Evolutionary conservation across 2,797 vertebrate species (phyloP).

Genomic region (Cercopithecus hamlyni): DNA sequence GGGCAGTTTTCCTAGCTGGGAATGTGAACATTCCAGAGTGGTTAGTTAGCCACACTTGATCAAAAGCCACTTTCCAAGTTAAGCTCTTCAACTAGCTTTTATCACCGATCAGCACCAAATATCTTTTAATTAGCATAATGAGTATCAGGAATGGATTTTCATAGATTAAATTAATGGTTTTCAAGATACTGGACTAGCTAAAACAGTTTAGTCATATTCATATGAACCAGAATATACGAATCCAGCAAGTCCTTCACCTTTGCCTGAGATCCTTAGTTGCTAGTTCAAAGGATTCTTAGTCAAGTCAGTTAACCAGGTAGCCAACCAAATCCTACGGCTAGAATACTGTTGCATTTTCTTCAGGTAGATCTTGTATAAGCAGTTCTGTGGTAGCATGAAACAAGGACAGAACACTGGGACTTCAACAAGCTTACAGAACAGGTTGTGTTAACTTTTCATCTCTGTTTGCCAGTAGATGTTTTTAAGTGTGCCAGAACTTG

Average conservation of each 20-base stretch:
- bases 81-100: neutral
- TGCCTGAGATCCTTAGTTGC: neutral
- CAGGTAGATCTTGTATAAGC: neutral
- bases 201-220: neutral
- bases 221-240: neutral
- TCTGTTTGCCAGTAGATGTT: neutral
- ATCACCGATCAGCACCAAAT: neutral
- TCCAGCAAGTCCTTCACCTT: neutral
- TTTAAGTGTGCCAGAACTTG: neutral
- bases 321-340: neutral
- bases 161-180: neutral
- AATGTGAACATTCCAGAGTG: neutral
- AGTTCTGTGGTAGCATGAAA: neutral
- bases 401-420: neutral
- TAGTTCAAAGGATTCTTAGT: neutral
- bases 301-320: neutral
- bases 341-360: neutral
- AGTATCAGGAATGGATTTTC: slow-evolving; percentile 3
- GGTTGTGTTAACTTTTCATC: neutral
- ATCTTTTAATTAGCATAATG: neutral
- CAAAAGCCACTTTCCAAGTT: neutral
- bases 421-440: neutral
- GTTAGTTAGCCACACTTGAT: neutral
- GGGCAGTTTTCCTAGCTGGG: neutral
- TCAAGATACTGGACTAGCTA: neutral